Base-by-base conservation (phyloP, 2,113 vertebrate genomes). In the Suncus etruscus region DNA sequence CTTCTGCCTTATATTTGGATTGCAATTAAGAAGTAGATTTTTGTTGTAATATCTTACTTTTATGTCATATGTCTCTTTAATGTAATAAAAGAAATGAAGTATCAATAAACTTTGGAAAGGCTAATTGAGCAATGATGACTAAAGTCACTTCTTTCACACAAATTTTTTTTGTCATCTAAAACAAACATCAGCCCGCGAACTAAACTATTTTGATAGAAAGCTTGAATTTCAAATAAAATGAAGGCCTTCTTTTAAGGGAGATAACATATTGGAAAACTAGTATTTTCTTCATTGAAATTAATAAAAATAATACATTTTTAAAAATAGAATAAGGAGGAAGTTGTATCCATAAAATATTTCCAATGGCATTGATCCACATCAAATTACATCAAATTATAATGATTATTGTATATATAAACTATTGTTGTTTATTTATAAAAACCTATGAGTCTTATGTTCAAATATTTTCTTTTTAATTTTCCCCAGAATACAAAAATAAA, bases 31-130 rank as follows among this genome's bases (percentile, higher is more conserved):
- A 73, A 81, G 77, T 45, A 27, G 3, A 3, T 63, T 14, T 12
- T 68, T 81, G 6, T 83, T 84, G 58, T 92, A 79, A n/a, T 82
- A 89, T 63, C 39, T 87, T 74, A 82, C 94, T 11, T 12, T 91
- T 77, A 47, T 9, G 18, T 81, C 14, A 1, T n/a, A 9, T 45
- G 0, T 48, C 51, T 86, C 14, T 76, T 82, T 11, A 85, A 72
- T 14, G 16, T 45, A 45, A 45, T 45, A 73, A 31, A 76, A 85
- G 12, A 87, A 78, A 74, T 16, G 54, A 87, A 85, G n/a, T 0
- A 8, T n/a, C 3, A 4, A 6, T 79, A 63, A 79, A 29, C 51
- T 94, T 94, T 90, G 29, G 32, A 79, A 85, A 89, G 75, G 66
- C 70, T 83, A n/a, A 72, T 69, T 84, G 27, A 92, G 9, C 12